These are phyloP conservation scores for Neolamprologus ventralis DNA, from an alignment of 2,113 vertebrate genomes.

Conservation along the genomic window DNA sequence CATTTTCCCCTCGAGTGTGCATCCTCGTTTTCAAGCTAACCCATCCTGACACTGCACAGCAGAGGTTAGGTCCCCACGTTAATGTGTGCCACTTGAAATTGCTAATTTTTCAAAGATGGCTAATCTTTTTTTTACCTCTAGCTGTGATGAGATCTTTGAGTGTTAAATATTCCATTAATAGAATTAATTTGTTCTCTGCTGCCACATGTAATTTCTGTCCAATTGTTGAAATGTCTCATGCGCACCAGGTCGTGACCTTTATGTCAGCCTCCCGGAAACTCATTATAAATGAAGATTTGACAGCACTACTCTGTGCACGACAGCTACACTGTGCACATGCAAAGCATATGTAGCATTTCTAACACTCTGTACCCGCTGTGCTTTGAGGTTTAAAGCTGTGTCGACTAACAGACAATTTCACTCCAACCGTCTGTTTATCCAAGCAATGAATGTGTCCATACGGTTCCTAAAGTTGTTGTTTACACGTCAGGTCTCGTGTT, in stretches of 20 bases:
- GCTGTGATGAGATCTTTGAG: conserved; percentile 53
- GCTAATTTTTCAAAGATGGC: conserved; percentile 59
- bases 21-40: conserved; percentile 55
- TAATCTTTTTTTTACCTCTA: conserved; percentile 57
- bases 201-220: conserved; percentile 61
- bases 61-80: conserved; percentile 49
- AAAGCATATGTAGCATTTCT: background rate
- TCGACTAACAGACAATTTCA: background rate
- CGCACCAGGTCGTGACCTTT: conserved; percentile 38
- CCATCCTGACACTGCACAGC: conserved; percentile 53
- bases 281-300: conserved; percentile 54
- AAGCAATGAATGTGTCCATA: background rate
- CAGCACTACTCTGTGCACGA: background rate
- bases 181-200: conserved; percentile 59
- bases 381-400: background rate
- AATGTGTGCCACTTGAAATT: conserved; percentile 64
- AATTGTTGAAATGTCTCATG: conserved; percentile 33
- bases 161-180: conserved; percentile 66
- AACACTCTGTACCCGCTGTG: background rate
- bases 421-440: conserved; percentile 13
- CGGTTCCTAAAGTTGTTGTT: conserved; percentile 39
- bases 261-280: conserved; percentile 41
- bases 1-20: conserved; percentile 22
- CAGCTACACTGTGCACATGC: background rate
- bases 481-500: conserved; percentile 16